Evolutionary conservation across 2,113 vertebrate genomes (phyloP), one percentile per base, ranked within the genome.

Genomic region (Dolichotis patagonum): DNA sequence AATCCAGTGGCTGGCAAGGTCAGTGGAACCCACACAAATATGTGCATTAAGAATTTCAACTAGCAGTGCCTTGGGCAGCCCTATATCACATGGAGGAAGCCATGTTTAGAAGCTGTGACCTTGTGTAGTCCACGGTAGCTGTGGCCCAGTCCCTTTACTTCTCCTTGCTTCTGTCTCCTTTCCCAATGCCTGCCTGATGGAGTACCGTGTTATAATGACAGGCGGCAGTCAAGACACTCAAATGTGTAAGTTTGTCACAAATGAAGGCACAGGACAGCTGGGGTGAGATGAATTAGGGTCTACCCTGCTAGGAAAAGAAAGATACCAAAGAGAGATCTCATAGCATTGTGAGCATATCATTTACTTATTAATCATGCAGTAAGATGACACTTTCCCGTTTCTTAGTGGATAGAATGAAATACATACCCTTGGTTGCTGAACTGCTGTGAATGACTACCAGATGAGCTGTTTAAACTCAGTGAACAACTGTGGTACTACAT

Each of bases 101-200:
- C 12, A 7, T 54, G 20, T 20, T 73, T 56, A 52, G 12, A 12
- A n/a, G 63, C 32, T 1, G 86, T 32, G 35, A 17, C 67, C 30
- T 6, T 6, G 8, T 14, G 16, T 54, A 49, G 20, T 4, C 67
- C n/a, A 5, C 0, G 0, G 60, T 6, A 52, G 46, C 56, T 41
- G 54, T 35, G 20, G 30, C 67, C 35, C 22, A n/a, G 28, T 24
- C 14, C 43, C 26, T 28, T 43, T 3, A 30, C 24, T 32, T 84
- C 78, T 35, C 9, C 28, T 6, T 0, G 9, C 63, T 69, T 14
- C 60, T 7, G 11, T 67, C 5, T 38, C n/a, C 58, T n/a, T 14
- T 43, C 56, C 13, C 7, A 26, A 60, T 0, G 14, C 38, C 60
- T 22, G 12, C 26, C 9, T 13, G 24, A 24, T 22, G n/a, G n/a